These are phyloP conservation scores for Zapornia atra DNA, from an alignment of 2,113 vertebrate species.

Conservation along the genomic window DNA sequence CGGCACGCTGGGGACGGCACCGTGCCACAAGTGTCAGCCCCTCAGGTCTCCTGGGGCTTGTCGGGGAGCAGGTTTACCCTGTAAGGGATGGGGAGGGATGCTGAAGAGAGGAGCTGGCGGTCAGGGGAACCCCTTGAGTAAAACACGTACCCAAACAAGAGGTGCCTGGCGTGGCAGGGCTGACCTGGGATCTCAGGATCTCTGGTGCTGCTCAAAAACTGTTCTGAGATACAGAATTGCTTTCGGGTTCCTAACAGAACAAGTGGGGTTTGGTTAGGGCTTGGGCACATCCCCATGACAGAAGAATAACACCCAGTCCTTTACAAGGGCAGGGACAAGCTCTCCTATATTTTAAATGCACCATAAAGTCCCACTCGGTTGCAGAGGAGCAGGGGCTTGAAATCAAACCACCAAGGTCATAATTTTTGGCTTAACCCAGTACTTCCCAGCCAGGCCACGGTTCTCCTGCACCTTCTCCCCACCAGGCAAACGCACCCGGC, in stretches of 20 bases:
- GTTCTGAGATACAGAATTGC: fast-evolving
- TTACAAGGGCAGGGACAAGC: background rate
- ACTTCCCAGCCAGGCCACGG: background rate
- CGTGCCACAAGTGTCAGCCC: background rate
- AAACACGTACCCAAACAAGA: fast-evolving
- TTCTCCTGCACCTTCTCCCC: background rate
- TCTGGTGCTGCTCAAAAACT: background rate
- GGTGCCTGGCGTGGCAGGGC: background rate
- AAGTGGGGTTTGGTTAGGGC: background rate
- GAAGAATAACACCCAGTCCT: background rate
- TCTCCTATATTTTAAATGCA: background rate
- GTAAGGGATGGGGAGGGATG: background rate
- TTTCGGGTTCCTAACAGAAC: background rate
- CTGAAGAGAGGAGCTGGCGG: background rate
- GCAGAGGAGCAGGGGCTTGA: background rate
- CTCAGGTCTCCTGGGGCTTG: background rate
- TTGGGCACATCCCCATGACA: background rate
- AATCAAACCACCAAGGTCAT: background rate
- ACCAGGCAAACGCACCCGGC: background rate
- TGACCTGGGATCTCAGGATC: background rate
- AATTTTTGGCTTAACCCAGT: background rate
- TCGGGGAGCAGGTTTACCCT: background rate
- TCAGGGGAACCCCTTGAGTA: background rate
- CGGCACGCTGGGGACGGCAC: background rate
- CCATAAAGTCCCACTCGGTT: background rate